phyloP scores from a whole-genome alignment of 2,113 vertebrate species.

The Psittacara wagleri region DNA sequence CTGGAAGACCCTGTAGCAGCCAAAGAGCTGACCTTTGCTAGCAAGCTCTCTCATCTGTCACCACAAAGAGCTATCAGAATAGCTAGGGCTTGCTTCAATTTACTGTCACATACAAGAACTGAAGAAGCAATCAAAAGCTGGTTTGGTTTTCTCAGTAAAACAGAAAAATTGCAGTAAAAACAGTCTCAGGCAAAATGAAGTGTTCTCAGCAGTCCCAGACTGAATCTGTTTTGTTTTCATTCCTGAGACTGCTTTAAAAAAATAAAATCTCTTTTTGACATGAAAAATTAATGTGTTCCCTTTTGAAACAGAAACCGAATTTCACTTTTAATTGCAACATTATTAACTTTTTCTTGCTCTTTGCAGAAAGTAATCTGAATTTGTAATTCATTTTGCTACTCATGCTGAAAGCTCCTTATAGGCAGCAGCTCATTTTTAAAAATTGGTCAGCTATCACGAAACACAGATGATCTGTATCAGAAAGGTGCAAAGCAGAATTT shows the following conservation, averaged over 20 bases:
- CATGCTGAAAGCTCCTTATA: not conserved
- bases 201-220: not conserved
- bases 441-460: not conserved
- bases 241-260: not conserved
- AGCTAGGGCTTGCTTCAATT: not conserved
- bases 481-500: not conserved
- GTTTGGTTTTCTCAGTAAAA: not conserved
- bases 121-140: not conserved
- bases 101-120: not conserved
- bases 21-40: not conserved
- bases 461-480: not conserved
- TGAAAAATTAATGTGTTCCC: not conserved
- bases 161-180: not conserved
- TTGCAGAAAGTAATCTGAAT: not conserved
- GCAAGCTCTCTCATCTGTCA: not conserved
- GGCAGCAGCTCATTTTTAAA: not conserved
- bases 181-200: not conserved
- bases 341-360: not conserved
- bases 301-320: not conserved
- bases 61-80: not conserved
- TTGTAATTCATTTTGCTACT: not conserved
- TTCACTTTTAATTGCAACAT: not conserved
- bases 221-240: not conserved
- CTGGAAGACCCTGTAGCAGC: not conserved
- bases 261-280: not conserved